Evolutionary conservation across 2,888 invertebrate species (phyloP), one percentile per base, ranked within the genome.

Genomic region (Drosophila nr. medialis): DNA sequence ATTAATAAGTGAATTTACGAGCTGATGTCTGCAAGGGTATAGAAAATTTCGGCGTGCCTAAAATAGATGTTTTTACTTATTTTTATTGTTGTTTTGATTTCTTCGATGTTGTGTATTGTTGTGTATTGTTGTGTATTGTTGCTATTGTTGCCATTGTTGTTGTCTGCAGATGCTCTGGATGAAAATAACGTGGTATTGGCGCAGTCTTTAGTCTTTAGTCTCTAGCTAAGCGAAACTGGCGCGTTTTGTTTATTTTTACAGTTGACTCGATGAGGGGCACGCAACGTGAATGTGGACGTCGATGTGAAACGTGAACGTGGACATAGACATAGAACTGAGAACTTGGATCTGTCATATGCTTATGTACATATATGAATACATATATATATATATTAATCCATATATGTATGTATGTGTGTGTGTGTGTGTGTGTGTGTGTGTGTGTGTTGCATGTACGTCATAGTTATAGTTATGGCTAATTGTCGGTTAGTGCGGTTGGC

Each of bases 121-220:
- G 50, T 50, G n/a, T n/a, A n/a, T n/a, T 50, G 50, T 49, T 38
- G 30, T 55, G 29, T 45, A 21, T 45, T 58, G 24, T 56, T 55
- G 50, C 30, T 30, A 6, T 50, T 50, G 24, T 24, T 24, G 24
- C 2, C 2, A 24, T 24, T 29, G 30, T 61, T 70, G 58, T 36
- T 63, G 54, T 65, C 62, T 89, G 87, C 89, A 83, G 76, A 87
- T 89, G 89, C 89, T 85, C 71, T 68, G 72, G 84, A 86, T 89
- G 71, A 89, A 89, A 85, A 85, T 85, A 86, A 66, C 89, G 81
- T 84, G 72, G 66, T 72, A 80, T 75, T 53, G 89, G 77, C 77
- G 60, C 71, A 62, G 70, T 76, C 32, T 15, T 11, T 15, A 45
- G 53, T 54, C 34, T 64, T 11, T 15, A 45, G 53, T 54, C 34